Base-by-base conservation (phyloP, 2,797 vertebrate genomes). In the Anguilla pacifica region DNA sequence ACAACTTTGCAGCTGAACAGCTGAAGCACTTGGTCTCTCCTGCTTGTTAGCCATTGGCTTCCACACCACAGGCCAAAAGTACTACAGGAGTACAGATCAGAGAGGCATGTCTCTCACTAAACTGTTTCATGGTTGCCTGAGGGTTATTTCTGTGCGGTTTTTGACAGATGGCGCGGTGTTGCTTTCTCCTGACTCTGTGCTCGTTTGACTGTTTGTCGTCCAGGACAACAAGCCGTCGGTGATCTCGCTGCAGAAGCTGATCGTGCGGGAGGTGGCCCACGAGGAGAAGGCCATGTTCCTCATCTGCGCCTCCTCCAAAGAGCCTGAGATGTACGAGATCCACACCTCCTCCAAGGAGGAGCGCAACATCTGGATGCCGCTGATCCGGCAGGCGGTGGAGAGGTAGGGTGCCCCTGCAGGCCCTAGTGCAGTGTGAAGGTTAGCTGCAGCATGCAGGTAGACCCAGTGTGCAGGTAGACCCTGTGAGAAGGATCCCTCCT, bases 251-350 rank as follows among this genome's bases (percentile, higher is more conserved):
- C 97, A 97, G 88, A 97, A 97, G 90, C 86, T 98, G 90, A 97
- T 98, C 0, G 97, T 97, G n/a, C 94, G 97, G 87, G 97, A 98
- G 86, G 97, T 97, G 59, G 97, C 97, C 85, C 97, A 97, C 0
- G 96, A 97, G 90, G 97, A 97, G 89, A 96, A 96, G 74, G 97
- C 96, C 19, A 97, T 98, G 97, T 98, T 98, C 88, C 94, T 98
- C 87, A 98, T 98, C 91, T 97, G 97, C 0, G 96, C 96, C 89
- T 97, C 97, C 87, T 92, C 96, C 81, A 91, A 95, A 28, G 97
- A 96, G 70, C 97, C 97, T 0, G 97, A 98, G 92, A 98, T 98
- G 97, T 98, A 98, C 0, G 97, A 98, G 93, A 97, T 97, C 79
- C 94, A 97, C 91, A 96, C 96, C 0, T 87, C 92, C 90, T 97